Evolutionary conservation across 2,113 vertebrate species (phyloP), one percentile per base, ranked within the genome.

Genomic region (Martes martes): DNA sequence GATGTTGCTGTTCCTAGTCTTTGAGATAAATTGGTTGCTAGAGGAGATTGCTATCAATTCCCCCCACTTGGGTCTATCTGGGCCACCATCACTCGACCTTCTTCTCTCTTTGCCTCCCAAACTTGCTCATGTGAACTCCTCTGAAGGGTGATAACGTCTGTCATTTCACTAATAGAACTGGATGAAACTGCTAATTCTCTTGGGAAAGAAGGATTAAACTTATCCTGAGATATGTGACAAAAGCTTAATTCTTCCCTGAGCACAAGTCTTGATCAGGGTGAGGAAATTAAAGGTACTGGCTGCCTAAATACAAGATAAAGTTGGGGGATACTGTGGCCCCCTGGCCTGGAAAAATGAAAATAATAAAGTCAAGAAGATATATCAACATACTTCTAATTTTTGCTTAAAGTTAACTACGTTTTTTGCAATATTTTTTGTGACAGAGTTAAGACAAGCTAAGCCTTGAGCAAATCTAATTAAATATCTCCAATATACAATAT

Each of bases 401-500:
- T 90, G 11, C 23, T 57, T 78, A 50, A 39, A 10, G 33, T 55
- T 81, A 83, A 63, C 36, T 61, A 4, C 31, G 4, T 45, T 84
- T 67, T 93, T 55, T 19, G 23, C 28, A 88, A 79, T 63, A 13
- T 55, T 71, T 71, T 16, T 79, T 69, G 57, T 50, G 57, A 73
- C 26, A 92, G 28, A 55, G 42, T 84, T 26, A 91, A 79, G 67
- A 84, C 91, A 94, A 15, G 42, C 52, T 57, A 91, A 57, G 4
- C 85, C n/a, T 89, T 73, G 33, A 93, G 39, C 50, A 92, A 90
- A 95, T 80, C 42, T 65, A 63, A 6, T 78, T n/a, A 86, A 95
- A 73, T 85, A 61, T 33, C 19, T 85, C 91, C 15, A 82, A 33
- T 33, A 71, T 7, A 39, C 0, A 52, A 16, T 78, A 39, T 52